A percentile compares a stretch with the other conserved stretches of the same genome.
Evolutionary conservation across 2,797 vertebrate species (phyloP).

Genomic region (Geotrypetes seraphini): DNA sequence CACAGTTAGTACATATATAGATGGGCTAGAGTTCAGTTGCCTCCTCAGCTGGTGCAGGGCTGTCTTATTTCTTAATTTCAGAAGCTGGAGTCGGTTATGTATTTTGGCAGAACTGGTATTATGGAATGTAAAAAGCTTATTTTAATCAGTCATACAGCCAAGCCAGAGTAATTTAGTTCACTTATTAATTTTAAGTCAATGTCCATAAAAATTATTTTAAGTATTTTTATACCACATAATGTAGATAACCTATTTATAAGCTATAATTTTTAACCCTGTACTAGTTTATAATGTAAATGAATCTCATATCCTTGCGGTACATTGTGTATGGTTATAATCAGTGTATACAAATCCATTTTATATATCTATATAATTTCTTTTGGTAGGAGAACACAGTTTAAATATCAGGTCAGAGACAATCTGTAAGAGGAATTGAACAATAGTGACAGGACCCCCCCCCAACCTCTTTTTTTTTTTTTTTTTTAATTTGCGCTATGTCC

Average conservation of each 20-base stretch:
- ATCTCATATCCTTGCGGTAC: constrained; percentile 78
- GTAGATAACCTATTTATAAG: constrained; percentile 88
- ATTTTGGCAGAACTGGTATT: no score
- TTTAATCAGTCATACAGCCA: constrained; percentile 51
- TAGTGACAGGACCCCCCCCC: constrained; percentile 30
- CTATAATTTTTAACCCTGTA: constrained; percentile 64
- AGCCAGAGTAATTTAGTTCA: constrained; percentile 67
- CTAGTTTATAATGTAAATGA: constrained; percentile 69
- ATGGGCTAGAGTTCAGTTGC: no score
- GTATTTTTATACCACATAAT: constrained; percentile 81
- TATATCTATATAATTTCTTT: constrained; percentile 37
- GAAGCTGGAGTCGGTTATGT: no score
- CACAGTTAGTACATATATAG: no score
- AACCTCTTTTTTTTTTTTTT: constrained; percentile 5
- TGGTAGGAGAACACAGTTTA: constrained; percentile 40
- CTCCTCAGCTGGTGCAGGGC: no score
- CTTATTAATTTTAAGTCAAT: constrained; percentile 50
- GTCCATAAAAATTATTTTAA: constrained; percentile 65
- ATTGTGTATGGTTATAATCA: constrained; percentile 64
- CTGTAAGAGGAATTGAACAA: constrained; percentile 35
- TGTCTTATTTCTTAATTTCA: no score
- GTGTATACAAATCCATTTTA: constrained; percentile 63
- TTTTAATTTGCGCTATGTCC: constrained; percentile 26
- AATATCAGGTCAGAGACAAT: constrained; percentile 54
- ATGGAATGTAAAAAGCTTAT: no score